phyloP scores from a whole-genome alignment of 2,797 vertebrate species.

The Macroramphosus scolopax region DNA sequence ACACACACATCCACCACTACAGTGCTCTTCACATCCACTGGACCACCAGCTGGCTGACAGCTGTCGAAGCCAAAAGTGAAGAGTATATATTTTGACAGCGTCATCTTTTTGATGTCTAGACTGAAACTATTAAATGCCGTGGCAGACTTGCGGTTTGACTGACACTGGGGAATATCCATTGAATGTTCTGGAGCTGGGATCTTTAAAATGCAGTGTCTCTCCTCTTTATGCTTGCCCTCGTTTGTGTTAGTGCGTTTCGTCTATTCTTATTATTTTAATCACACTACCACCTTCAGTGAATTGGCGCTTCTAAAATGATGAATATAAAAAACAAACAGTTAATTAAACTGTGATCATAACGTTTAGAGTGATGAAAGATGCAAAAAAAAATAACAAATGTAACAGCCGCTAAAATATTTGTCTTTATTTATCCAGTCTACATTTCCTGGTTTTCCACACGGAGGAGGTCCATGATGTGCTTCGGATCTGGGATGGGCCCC shows the following conservation, averaged over 20 bases:
- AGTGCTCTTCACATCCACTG: conserved; percentile 35
- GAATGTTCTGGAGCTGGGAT: conserved; percentile 20
- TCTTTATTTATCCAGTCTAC: conserved; percentile 78
- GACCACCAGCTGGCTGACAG: conserved; percentile 69
- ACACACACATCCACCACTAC: conserved; percentile 11
- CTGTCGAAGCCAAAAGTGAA: conserved; percentile 60
- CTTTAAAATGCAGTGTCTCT: conserved; percentile 33
- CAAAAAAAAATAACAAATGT: not conserved
- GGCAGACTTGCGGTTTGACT: conserved; percentile 58
- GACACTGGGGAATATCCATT: conserved; percentile 50
- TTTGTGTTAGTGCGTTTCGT: conserved; percentile 8
- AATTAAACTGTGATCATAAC: not conserved
- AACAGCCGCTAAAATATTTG: conserved; percentile 1
- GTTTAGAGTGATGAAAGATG: not conserved
- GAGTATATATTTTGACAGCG: conserved; percentile 64
- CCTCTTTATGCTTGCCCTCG: conserved; percentile 11
- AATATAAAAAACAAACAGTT: too few species aligned
- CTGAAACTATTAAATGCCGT: conserved; percentile 55
- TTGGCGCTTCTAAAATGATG: conserved; percentile 23
- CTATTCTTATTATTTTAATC: conserved; percentile 30
- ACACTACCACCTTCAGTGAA: conserved; percentile 13
- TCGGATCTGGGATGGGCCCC: conserved; percentile 94
- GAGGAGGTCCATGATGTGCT: conserved; percentile 95
- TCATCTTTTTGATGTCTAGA: conserved; percentile 67
- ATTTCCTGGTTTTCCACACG: conserved; percentile 96